These are phyloP conservation scores for Daubentonia madagascariensis DNA, from an alignment of 2,113 vertebrate species.

Conservation along the genomic window DNA sequence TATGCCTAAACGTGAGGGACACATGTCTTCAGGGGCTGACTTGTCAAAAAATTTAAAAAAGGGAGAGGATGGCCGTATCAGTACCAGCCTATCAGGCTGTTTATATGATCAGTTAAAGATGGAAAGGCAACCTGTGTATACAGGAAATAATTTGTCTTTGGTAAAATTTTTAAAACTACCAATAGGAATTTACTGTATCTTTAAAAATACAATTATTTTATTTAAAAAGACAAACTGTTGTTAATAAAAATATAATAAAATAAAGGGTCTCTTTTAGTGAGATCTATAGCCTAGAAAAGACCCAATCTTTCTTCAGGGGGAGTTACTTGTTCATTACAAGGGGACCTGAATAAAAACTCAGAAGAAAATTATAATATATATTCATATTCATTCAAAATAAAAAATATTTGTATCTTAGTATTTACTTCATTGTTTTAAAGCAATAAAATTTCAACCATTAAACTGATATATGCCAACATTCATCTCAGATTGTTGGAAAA, in stretches of 20 bases:
- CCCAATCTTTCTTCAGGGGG: not conserved
- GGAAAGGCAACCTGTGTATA: not conserved
- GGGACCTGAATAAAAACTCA: not conserved
- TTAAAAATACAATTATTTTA: not conserved
- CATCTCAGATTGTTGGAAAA: not conserved
- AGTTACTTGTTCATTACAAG: not conserved
- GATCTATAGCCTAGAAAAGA: not conserved
- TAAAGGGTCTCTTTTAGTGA: accelerated
- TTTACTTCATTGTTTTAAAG: not conserved
- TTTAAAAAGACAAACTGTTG: not conserved
- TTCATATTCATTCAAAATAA: not conserved
- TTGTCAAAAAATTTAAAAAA: not conserved
- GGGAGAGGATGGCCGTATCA: not conserved
- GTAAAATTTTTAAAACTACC: not conserved
- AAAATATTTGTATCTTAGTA: not conserved
- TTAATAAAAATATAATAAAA: not conserved
- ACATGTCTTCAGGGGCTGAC: not conserved
- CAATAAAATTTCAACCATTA: not conserved
- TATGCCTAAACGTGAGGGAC: not conserved
- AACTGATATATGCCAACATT: not conserved
- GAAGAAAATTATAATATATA: not conserved
- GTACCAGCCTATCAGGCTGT: not conserved
- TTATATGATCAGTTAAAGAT: not conserved
- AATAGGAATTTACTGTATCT: not conserved
- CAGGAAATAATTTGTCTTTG: not conserved